Percentiles rank a stretch among this genome's conserved stretches.
These are phyloP conservation scores for Lampropteryx suffumata DNA, from an alignment of 2,888 invertebrate genomes.

Conservation along the genomic window DNA sequence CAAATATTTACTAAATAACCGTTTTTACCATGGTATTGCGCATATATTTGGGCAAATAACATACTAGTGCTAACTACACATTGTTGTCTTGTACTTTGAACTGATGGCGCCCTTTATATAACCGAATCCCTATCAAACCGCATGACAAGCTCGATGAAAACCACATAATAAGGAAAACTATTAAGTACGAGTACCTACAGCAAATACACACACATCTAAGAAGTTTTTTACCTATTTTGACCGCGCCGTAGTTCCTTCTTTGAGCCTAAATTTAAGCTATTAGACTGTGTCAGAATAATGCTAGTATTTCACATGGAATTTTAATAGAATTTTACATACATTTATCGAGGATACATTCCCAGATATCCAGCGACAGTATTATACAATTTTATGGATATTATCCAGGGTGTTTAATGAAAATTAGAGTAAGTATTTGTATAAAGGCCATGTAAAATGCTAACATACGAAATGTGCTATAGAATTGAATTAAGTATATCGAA, in stretches of 20 bases:
- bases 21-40: no score
- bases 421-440: neutral
- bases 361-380: no score
- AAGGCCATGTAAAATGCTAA: conserved; percentile 5
- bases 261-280: conserved; percentile 13
- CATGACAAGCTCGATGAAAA: conserved; percentile 4
- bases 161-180: conserved; percentile 1
- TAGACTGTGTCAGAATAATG: neutral
- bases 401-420: no score
- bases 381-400: no score
- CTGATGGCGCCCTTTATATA: conserved; percentile 16
- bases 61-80: neutral
- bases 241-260: neutral
- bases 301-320: neutral
- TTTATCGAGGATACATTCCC: no score
- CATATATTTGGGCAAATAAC: no score
- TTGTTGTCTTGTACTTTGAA: conserved; percentile 19
- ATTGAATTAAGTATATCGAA: conserved; percentile 18
- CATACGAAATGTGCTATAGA: conserved; percentile 6
- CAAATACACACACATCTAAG: conserved; percentile 10
- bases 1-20: neutral
- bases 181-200: neutral
- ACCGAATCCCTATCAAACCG: conserved; percentile 5
- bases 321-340: no score
- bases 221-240: conserved; percentile 1